phyloP scores from a whole-genome alignment of 35 echinoderm and acorn worm genomes.

The Lytechinus variegatus region DNA sequence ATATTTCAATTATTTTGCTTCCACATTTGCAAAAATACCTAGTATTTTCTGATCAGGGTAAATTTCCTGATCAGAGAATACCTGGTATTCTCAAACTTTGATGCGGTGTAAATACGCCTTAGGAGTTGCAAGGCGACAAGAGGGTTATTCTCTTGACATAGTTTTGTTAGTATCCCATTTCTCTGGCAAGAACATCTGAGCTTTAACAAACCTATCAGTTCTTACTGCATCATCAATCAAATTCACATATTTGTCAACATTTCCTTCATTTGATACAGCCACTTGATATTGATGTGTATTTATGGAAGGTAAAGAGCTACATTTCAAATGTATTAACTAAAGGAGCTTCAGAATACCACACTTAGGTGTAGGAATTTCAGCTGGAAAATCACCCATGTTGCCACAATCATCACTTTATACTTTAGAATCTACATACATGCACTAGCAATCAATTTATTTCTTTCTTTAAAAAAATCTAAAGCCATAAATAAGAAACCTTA shows the following conservation, averaged over 20 bases:
- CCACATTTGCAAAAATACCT: too few species aligned
- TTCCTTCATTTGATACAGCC: neutral
- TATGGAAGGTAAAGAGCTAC: neutral
- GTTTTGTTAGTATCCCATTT: slow-evolving; percentile 3
- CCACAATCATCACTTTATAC: too few species aligned
- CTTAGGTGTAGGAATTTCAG: neutral
- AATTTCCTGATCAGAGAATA: too few species aligned
- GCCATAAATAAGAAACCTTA: too few species aligned
- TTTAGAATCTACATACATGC: too few species aligned
- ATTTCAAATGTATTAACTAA: neutral
- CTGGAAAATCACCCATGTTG: too few species aligned
- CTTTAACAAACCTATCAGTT: neutral
- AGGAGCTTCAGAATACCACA: neutral
- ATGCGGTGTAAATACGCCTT: too few species aligned
- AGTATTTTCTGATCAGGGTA: too few species aligned
- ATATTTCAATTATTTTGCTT: too few species aligned
- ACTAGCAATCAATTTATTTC: too few species aligned
- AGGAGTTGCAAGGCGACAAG: neutral
- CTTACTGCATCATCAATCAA: neutral
- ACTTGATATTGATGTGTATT: neutral
- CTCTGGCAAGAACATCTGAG: neutral
- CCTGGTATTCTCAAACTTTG: too few species aligned
- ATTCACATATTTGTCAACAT: neutral
- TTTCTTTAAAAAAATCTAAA: too few species aligned
- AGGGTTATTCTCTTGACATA: neutral